Evolutionary conservation across 2,888 invertebrate species (phyloP), one percentile per base, ranked within the genome.

Genomic region (Xylocampa areola): DNA sequence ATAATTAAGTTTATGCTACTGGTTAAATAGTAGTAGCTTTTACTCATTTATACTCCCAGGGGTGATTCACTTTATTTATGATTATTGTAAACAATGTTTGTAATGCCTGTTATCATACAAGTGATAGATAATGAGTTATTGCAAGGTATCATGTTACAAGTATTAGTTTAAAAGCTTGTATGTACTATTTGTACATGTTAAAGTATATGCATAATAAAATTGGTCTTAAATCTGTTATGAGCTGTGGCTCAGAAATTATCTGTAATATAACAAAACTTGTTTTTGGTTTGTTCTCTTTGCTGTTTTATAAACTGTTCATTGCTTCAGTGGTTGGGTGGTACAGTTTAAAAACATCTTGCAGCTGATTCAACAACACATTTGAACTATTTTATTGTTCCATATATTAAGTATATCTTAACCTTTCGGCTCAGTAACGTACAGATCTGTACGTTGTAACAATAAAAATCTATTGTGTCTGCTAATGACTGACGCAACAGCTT

Each of bases 281-380:
- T 63, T 68, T 53, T 68, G 29, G 40, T 59, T 60, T 54, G 35
- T 37, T 45, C 54, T 35, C 45, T 54, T 57, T 35, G 36, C 36
- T 77, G 73, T 77, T 77, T 76, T 73, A 67, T 76, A 76, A 77
- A 77, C 76, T 68, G 53, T 35, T 23, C 44, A 39, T 50, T 66
- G 58, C 53, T 55, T 27, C 16, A 48, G 11, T 37, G 58, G 48
- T 57, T 50, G 7, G 47, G 37, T 68, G 33, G 50, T 23, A 52
- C 6, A 54, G 53, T 68, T 64, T 67, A 50, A 63, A 68, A 73
- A 77, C 79, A 79, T 43, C 30, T 29, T 32, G 10, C 36, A 64
- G 50, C 33, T 54, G 32, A 44, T 73, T 51, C 35, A 64, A 45
- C 53, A 68, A 41, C 10, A 11, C 16, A 40, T 37, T 47, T 45